Evolutionary conservation across 2,797 vertebrate species (phyloP).

Genomic region (Sorex maritimensis): DNA sequence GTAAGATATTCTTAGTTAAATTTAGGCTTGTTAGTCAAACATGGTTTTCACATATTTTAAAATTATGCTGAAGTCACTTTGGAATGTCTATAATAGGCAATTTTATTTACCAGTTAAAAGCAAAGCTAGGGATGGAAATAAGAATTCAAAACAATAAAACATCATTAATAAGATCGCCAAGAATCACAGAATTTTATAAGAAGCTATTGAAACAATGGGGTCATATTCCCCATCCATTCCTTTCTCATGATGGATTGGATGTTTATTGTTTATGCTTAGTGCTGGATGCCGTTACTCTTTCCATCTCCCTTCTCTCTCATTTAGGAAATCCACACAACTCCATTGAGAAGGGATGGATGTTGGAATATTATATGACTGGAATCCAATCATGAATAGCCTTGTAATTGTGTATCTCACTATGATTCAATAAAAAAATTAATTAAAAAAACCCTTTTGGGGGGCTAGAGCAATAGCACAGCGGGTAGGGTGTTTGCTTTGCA

Average conservation of each 20-base stretch:
- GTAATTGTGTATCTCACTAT: no score
- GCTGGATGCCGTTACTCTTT: neutral
- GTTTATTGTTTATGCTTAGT: no score
- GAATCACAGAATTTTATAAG: constrained; percentile 21
- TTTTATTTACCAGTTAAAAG: constrained; percentile 37
- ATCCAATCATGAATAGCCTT: no score
- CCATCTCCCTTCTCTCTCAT: neutral
- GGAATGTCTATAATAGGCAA: constrained; percentile 58
- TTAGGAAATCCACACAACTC: neutral
- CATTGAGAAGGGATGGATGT: no score
- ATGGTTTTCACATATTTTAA: constrained; percentile 61
- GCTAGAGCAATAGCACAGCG: no score
- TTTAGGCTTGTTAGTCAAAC: constrained; percentile 34
- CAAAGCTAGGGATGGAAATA: constrained; percentile 6
- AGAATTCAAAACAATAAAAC: constrained; percentile 48
- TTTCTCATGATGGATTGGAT: neutral
- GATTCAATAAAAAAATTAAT: no score
- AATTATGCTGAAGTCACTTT: constrained; percentile 67
- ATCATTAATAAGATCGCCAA: constrained; percentile 22
- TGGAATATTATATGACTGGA: no score
- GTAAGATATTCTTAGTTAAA: constrained; percentile 60
- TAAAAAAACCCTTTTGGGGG: no score
- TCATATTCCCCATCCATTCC: constrained; percentile 47
- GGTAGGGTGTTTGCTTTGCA: no score
- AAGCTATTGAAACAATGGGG: neutral